phyloP scores from a whole-genome alignment of 2,113 vertebrate genomes.

The Abramis brama region DNA sequence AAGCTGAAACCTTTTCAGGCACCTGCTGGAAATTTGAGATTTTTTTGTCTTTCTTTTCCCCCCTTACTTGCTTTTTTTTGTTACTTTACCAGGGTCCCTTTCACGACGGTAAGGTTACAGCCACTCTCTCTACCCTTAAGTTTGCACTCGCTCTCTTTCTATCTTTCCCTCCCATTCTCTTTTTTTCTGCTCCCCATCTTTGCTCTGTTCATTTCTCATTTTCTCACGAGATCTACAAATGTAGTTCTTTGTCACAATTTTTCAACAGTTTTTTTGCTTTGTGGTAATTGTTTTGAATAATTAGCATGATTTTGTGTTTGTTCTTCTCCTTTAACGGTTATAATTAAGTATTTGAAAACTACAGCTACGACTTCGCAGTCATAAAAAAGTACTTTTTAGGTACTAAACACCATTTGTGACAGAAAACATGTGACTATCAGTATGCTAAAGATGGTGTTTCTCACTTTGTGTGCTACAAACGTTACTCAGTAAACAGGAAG shows the following conservation, averaged over 20 bases:
- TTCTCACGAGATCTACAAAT: slow-evolving; percentile 49
- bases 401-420: background rate
- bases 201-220: slow-evolving; percentile 47
- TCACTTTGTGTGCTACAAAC: slow-evolving; percentile 63
- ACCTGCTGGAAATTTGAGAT: slow-evolving; percentile 77
- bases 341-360: background rate
- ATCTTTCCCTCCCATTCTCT: slow-evolving; percentile 46
- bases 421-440: background rate
- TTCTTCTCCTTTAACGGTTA: background rate
- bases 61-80: slow-evolving; percentile 68
- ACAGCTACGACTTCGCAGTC: background rate
- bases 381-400: background rate
- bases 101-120: slow-evolving; percentile 81
- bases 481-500: slow-evolving; percentile 59
- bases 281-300: background rate
- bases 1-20: slow-evolving; percentile 75
- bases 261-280: background rate
- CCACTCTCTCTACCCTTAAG: slow-evolving; percentile 63
- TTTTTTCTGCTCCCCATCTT: slow-evolving; percentile 38
- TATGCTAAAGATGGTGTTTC: slow-evolving; percentile 48
- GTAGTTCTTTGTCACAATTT: background rate
- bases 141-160: slow-evolving; percentile 16
- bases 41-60: slow-evolving; percentile 63
- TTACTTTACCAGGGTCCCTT: slow-evolving; percentile 77
- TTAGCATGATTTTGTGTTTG: background rate